Percentiles rank a stretch among this genome's conserved stretches.
These are phyloP conservation scores for Meteorus cinctellus DNA, from an alignment of 2,888 invertebrate species.

Conservation along the genomic window DNA sequence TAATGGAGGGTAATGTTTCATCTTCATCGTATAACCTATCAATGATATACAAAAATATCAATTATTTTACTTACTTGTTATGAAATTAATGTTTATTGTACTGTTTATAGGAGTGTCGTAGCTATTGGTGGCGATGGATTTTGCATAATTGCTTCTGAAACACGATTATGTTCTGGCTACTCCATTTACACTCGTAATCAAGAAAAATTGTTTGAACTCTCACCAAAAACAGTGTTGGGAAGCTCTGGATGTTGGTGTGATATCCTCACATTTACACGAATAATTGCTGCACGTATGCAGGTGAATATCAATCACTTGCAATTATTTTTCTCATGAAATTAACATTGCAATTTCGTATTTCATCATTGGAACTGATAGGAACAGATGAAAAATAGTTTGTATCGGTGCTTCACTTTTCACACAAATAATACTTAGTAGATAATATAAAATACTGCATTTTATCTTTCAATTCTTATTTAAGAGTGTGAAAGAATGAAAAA, in stretches of 20 bases:
- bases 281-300: conserved; percentile 90
- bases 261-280: conserved; percentile 89
- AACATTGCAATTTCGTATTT: no score
- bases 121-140: conserved; percentile 97
- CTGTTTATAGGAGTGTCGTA: conserved; percentile 85
- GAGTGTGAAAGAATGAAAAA: no score
- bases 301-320: conserved; percentile 63
- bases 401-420: no score
- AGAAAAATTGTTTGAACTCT: conserved; percentile 89
- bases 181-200: conserved; percentile 92
- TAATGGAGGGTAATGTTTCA: conserved; percentile 82
- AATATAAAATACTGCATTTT: no score
- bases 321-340: no score
- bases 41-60: no score
- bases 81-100: no score
- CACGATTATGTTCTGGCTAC: conserved; percentile 92
- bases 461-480: no score
- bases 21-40: conserved; percentile 19
- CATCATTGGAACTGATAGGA: no score
- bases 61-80: no score
- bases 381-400: no score
- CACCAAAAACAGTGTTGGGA: conserved; percentile 90
- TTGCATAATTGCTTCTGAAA: conserved; percentile 95
- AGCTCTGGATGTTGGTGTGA: conserved; percentile 99
- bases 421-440: no score